Evolutionary conservation across 2,797 vertebrate species (phyloP), one percentile per base, ranked within the genome.

Genomic region (Myotis findleyi): DNA sequence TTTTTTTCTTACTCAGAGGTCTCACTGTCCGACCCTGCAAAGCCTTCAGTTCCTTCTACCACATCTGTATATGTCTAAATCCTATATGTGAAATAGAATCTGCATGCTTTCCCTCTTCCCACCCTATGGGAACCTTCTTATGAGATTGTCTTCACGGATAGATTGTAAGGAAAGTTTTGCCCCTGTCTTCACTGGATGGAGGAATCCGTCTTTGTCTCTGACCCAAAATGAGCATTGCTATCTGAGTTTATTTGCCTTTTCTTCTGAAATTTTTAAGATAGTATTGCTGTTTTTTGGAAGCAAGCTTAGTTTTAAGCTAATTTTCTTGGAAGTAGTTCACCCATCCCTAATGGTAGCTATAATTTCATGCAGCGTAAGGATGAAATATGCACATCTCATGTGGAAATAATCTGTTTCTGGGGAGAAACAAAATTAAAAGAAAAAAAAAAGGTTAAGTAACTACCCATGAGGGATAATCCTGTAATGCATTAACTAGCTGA

Each of bases 321-420:
- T 93, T 93, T 96, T 94, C 93, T 89, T 90, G 41, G 82, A 94
- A 95, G 84, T 93, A 68, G 79, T 27, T 91, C 57, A 72, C n/a
- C 80, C 93, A 89, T 85, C 38, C 77, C 76, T 95, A 95, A 95
- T 41, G 16, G 72, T 91, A 92, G 27, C 81, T 90, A 59, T 96
- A 94, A 97, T 96, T 97, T 93, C 93, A 96, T 94, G 87, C 82
- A 96, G 64, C 13, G 7, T 93, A 47, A 90, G 71, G 33, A 91
- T 94, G 77, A 96, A 96, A 94, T 96, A 93, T 73, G 82, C 80
- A 91, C 73, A 79, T 90, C 44, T 93, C 91, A 95, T 3, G 69
- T 97, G 82, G 90, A 98, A 98, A 97, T 95, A 96, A 96, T 96
- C 82, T 97, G 96, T 97, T 93, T 97, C 91, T 95, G 87, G 66